These are phyloP conservation scores for Rotaria socialis DNA, from an alignment of 2,888 invertebrate genomes.

Conservation along the genomic window DNA sequence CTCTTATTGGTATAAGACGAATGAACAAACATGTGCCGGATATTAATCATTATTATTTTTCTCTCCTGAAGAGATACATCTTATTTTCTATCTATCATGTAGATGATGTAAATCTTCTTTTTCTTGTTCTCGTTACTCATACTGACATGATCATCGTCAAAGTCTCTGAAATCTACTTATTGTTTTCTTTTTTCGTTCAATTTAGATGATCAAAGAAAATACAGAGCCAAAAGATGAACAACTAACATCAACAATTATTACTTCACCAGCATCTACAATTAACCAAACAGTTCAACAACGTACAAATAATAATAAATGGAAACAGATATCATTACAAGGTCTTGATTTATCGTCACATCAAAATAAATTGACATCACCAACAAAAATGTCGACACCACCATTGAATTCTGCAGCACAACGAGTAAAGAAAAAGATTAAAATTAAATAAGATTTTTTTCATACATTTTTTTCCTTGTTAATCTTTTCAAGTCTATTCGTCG, in stretches of 20 bases:
- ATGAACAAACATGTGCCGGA: neutral
- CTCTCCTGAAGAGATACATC: neutral
- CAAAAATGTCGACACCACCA: neutral
- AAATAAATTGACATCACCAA: neutral
- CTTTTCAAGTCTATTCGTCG: constrained; percentile 14
- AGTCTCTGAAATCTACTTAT: neutral
- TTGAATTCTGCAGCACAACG: neutral
- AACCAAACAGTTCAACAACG: constrained; percentile 59
- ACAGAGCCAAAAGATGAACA: constrained; percentile 71
- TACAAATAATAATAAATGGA: constrained; percentile 48
- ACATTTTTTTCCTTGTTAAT: neutral
- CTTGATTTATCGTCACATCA: neutral
- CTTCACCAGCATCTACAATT: constrained; percentile 60
- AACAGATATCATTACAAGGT: constrained; percentile 30
- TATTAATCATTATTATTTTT: neutral
- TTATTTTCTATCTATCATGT: neutral
- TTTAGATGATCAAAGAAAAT: constrained; percentile 84
- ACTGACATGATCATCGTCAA: neutral
- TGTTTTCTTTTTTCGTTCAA: constrained; percentile 47
- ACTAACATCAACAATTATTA: constrained; percentile 56
- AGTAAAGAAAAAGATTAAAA: too few species aligned
- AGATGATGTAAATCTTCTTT: constrained; percentile 13
- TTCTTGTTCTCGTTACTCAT: neutral
- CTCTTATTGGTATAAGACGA: neutral
- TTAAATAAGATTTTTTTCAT: neutral